phyloP scores from a whole-genome alignment of 1,140 invertebrate genomes.

The Sitophilus oryzae region DNA sequence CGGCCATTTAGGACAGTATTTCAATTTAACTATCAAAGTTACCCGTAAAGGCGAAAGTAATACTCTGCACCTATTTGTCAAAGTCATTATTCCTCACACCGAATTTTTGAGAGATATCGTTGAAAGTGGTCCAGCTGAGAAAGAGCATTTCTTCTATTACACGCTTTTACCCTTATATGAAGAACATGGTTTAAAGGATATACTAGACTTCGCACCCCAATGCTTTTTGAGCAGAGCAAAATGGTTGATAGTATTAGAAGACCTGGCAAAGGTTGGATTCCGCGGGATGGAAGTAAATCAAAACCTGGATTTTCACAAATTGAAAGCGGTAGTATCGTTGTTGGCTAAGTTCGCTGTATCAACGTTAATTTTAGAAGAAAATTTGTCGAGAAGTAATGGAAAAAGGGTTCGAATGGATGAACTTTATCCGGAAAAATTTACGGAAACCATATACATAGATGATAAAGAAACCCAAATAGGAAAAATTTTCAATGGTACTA shows the following conservation, averaged over 20 bases:
- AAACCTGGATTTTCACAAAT: conserved; percentile 7
- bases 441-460: conserved; percentile 12
- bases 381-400: conserved; percentile 17
- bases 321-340: conserved; percentile 12
- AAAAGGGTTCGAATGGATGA: conserved; percentile 10
- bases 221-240: conserved; percentile 17
- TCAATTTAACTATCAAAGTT: conserved; percentile 14
- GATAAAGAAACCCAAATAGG: background rate
- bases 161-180: conserved; percentile 12
- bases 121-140: no score
- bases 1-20: conserved; percentile 27
- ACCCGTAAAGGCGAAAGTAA: background rate
- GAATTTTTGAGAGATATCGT: conserved; percentile 5
- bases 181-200: conserved; percentile 5
- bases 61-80: conserved; percentile 20
- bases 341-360: conserved; percentile 29
- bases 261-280: conserved; percentile 16
- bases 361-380: conserved; percentile 28
- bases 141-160: conserved; percentile 27
- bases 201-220: conserved; percentile 20
- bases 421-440: conserved; percentile 32
- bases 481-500: background rate
- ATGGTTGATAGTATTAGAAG: conserved; percentile 24
- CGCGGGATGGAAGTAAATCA: conserved; percentile 8
- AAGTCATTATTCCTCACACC: conserved; percentile 13